phyloP scores from a whole-genome alignment of 2,888 invertebrate species.

The Meiosimyza platycephala region DNA sequence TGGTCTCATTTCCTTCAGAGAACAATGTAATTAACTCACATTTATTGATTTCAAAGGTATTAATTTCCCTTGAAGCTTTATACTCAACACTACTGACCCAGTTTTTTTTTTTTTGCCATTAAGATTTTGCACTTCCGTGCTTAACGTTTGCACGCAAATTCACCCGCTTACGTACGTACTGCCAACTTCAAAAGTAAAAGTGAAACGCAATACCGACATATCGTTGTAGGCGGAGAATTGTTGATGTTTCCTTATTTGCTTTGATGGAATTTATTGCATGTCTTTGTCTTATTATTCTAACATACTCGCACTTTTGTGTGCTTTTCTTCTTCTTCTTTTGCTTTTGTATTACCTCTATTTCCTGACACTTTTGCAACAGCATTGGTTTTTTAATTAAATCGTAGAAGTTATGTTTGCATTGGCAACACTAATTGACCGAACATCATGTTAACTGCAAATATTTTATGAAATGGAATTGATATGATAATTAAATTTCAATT shows the following conservation, averaged over 20 bases:
- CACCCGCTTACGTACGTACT: background rate
- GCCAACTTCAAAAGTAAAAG: constrained; percentile 54
- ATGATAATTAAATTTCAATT: too few species aligned
- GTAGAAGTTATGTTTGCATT: too few species aligned
- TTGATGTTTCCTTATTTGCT: constrained; percentile 13
- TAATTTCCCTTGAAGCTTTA: background rate
- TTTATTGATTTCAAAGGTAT: constrained; percentile 25
- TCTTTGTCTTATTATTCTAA: background rate
- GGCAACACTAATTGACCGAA: too few species aligned
- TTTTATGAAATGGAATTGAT: too few species aligned
- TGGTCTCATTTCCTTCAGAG: background rate
- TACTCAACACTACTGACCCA: constrained; percentile 17
- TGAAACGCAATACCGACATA: constrained; percentile 60
- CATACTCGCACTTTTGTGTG: background rate
- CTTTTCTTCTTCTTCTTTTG: background rate
- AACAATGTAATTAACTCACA: constrained; percentile 7
- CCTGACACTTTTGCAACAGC: too few species aligned
- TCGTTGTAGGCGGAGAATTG: constrained; percentile 1
- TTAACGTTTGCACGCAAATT: too few species aligned
- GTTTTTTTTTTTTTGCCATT: background rate
- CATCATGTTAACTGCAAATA: too few species aligned
- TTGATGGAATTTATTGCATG: constrained; percentile 24
- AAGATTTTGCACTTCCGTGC: background rate
- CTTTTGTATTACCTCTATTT: background rate
- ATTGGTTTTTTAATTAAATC: too few species aligned